These are phyloP conservation scores for Phortica magna DNA, from an alignment of 2,888 invertebrate genomes.

Conservation along the genomic window DNA sequence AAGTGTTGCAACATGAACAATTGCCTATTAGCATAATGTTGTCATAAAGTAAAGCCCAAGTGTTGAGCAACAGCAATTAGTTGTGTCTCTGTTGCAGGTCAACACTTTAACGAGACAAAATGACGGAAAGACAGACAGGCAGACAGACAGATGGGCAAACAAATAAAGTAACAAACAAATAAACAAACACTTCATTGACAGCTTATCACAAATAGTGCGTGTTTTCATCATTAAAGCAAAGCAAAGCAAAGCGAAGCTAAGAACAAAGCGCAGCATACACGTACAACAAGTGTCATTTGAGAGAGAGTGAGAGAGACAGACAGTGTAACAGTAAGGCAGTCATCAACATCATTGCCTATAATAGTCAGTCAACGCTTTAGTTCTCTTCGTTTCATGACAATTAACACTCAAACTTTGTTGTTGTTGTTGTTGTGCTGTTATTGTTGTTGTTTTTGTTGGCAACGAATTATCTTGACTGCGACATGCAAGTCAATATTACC, in stretches of 20 bases:
- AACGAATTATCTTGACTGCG: too few species aligned
- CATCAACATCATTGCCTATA: too few species aligned
- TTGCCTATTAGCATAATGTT: constrained; percentile 68
- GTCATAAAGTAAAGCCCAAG: constrained; percentile 56
- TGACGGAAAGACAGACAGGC: too few species aligned
- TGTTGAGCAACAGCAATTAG: neutral
- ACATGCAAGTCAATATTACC: too few species aligned
- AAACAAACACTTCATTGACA: constrained; percentile 38
- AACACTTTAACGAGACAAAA: neutral
- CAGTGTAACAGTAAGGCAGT: neutral
- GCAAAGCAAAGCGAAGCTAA: neutral
- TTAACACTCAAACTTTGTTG: constrained; percentile 55
- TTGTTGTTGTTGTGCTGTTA: neutral
- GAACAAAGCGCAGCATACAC: neutral
- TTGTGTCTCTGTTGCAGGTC: neutral
- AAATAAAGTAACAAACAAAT: constrained; percentile 51
- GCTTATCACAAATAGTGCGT: constrained; percentile 36
- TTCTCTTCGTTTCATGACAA: constrained; percentile 65
- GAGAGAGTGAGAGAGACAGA: neutral
- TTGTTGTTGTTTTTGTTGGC: constrained; percentile 7
- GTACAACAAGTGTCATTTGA: neutral
- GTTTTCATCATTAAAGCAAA: constrained; percentile 36
- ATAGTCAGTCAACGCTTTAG: too few species aligned
- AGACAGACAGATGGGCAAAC: neutral
- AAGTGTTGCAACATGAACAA: constrained; percentile 54